Conservation (phyloP, 1,140 invertebrate species). For the Cardiocondyla obscurior region DNA sequence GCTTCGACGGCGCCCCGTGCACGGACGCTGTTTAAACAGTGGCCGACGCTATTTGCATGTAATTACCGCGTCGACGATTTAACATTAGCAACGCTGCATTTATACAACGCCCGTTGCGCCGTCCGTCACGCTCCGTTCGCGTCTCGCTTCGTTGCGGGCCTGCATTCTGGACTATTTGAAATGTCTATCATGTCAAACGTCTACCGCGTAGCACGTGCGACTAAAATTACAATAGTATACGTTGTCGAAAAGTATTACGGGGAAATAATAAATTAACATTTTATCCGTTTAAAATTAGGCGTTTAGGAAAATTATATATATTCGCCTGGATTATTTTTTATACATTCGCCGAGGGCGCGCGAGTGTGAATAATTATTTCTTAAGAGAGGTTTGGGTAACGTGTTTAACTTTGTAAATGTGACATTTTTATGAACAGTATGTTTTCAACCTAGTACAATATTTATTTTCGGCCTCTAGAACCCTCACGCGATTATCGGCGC, state of each 20-base stretch:
- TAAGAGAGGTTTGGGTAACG: too few relatives aligned
- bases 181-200: slow-evolving; percentile 27
- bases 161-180: slow-evolving; percentile 26
- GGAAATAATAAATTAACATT: background rate
- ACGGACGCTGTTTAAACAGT: slow-evolving; percentile 69
- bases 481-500: slow-evolving; percentile 15
- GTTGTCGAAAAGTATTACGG: background rate
- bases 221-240: background rate
- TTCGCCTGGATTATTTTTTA: background rate
- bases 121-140: slow-evolving; percentile 64
- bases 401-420: background rate
- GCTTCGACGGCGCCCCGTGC: slow-evolving; percentile 56
- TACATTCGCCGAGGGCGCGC: too few relatives aligned
- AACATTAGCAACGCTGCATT: slow-evolving; percentile 76
- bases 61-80: slow-evolving; percentile 74
- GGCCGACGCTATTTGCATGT: slow-evolving; percentile 72
- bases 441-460: background rate
- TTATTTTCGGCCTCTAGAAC: background rate
- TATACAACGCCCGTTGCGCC: slow-evolving; percentile 65
- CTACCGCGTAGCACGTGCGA: background rate
- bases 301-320: background rate
- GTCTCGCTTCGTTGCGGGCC: slow-evolving; percentile 60
- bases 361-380: background rate
- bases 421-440: background rate
- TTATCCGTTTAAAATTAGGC: background rate